Evolutionary conservation across 2,888 invertebrate species (phyloP).

Genomic region (Scrobipalpa costella): DNA sequence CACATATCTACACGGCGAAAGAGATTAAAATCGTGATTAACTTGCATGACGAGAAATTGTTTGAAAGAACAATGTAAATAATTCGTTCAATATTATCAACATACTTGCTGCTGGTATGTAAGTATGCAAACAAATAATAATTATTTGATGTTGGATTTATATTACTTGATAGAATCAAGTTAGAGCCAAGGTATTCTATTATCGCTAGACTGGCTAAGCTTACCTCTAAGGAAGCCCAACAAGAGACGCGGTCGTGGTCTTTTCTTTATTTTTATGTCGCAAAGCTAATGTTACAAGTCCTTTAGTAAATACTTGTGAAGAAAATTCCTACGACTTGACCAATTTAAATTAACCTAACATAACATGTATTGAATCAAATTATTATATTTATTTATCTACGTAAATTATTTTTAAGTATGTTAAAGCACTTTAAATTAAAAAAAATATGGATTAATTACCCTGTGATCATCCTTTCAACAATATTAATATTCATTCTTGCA

Average conservation of each 20-base stretch:
- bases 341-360: too few species aligned
- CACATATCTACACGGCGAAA: not conserved
- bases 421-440: too few species aligned
- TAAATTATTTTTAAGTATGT: too few species aligned
- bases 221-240: not conserved
- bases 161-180: too few species aligned
- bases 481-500: too few species aligned
- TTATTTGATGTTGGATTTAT: not conserved
- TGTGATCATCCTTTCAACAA: too few species aligned
- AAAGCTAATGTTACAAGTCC: not conserved
- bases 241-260: not conserved
- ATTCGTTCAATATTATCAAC: not conserved
- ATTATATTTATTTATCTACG: too few species aligned
- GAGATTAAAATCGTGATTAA: constrained; percentile 9
- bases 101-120: not conserved
- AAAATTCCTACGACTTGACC: too few species aligned
- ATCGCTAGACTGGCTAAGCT: not conserved
- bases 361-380: too few species aligned
- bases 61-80: not conserved
- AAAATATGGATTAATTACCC: too few species aligned
- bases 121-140: not conserved
- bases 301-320: too few species aligned
- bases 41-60: constrained; percentile 23
- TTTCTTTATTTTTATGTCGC: not conserved
- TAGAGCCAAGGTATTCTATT: not conserved